These are phyloP conservation scores for Sitodiplosis mosellana DNA, from an alignment of 1,140 invertebrate species.

Conservation along the genomic window DNA sequence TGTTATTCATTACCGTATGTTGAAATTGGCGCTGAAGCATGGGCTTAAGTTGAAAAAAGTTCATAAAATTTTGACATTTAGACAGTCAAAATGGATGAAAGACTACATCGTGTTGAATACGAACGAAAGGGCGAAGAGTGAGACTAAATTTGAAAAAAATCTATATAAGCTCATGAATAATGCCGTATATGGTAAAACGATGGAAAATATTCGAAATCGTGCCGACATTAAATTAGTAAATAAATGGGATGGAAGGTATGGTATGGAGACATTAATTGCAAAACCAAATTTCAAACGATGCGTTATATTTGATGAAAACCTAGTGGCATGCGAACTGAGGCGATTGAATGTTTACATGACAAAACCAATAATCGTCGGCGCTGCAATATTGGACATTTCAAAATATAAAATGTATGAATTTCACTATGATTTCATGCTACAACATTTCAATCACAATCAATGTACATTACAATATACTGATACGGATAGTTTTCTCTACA, in stretches of 20 bases:
- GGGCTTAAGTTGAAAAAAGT: constrained; percentile 24
- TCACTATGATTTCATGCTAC: constrained; percentile 13
- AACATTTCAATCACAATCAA: constrained; percentile 14
- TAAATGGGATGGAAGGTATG: constrained; percentile 15
- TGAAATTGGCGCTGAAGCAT: constrained; percentile 14
- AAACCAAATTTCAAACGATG: constrained; percentile 23
- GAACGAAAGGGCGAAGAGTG: constrained; percentile 12
- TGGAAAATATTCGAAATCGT: too few relatives aligned
- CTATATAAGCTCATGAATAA: too few relatives aligned
- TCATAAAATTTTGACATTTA: constrained; percentile 22
- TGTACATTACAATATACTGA: constrained; percentile 22
- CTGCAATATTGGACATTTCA: constrained; percentile 22
- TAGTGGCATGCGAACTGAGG: constrained; percentile 20
- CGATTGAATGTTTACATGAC: constrained; percentile 17
- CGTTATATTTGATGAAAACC: constrained; percentile 19
- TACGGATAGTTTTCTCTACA: constrained; percentile 25
- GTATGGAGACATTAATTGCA: constrained; percentile 17
- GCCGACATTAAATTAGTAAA: constrained; percentile 22
- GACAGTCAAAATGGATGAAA: constrained; percentile 22
- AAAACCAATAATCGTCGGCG: constrained; percentile 26
- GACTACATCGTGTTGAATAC: constrained; percentile 27
- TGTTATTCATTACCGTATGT: too few relatives aligned
- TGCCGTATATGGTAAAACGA: too few relatives aligned
- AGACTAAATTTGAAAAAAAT: constrained; percentile 25
- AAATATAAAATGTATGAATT: constrained; percentile 22